phyloP scores from a whole-genome alignment of 1,140 invertebrate species.

The Mercenaria mercenaria region DNA sequence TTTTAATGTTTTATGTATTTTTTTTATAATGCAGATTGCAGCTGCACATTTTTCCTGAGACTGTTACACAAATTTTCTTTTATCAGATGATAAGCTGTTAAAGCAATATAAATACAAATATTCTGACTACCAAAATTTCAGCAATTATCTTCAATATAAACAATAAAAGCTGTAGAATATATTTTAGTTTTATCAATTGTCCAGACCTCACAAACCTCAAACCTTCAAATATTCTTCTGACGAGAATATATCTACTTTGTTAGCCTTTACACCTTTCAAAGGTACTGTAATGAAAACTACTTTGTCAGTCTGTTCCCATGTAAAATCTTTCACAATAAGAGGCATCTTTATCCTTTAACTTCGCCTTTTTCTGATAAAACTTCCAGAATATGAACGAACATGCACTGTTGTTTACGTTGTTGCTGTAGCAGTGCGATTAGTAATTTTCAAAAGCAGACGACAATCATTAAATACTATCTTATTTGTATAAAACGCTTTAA shows the following conservation, averaged over 20 bases:
- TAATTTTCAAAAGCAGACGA: background rate
- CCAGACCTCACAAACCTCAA: too few species aligned
- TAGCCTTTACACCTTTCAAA: constrained; percentile 84
- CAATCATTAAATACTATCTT: background rate
- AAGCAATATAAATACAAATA: too few species aligned
- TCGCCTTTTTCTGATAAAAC: background rate
- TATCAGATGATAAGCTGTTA: too few species aligned
- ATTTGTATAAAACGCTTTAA: background rate
- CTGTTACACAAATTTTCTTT: too few species aligned
- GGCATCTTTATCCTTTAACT: constrained; percentile 79
- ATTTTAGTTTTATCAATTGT: too few species aligned
- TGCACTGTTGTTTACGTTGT: constrained; percentile 49
- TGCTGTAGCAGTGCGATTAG: background rate
- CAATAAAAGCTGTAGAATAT: too few species aligned
- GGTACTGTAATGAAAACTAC: constrained; percentile 83
- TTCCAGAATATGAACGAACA: background rate
- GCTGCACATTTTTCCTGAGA: too few species aligned
- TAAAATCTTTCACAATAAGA: constrained; percentile 83
- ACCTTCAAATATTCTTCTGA: constrained; percentile 85
- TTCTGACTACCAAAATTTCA: too few species aligned
- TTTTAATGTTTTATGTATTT: too few species aligned
- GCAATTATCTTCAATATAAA: too few species aligned
- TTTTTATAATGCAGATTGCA: too few species aligned
- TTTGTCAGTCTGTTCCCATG: constrained; percentile 84
- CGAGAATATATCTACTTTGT: constrained; percentile 85